A percentile compares a stretch with the other conserved stretches of the same genome.
phyloP scores from a whole-genome alignment of 2,797 vertebrate species.

The Gouania willdenowi region DNA sequence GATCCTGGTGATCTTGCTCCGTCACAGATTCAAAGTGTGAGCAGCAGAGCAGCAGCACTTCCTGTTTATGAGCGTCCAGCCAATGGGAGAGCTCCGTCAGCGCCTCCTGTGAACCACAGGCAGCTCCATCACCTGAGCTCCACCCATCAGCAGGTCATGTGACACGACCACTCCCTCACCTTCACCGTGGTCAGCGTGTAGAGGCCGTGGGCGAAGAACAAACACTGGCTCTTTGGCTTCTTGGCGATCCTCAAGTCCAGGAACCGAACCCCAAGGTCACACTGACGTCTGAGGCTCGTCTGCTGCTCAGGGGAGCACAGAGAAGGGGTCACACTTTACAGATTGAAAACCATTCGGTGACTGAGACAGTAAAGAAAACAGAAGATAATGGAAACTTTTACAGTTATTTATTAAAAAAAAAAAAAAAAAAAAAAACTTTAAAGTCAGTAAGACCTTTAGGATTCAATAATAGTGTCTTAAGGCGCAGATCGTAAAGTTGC shows the following conservation, averaged over 20 bases:
- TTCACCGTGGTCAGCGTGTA: slow-evolving; percentile 80
- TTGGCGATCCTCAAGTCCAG: slow-evolving; percentile 84
- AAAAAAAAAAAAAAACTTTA: no score
- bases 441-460: no score
- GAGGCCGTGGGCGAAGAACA: slow-evolving; percentile 84
- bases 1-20: slow-evolving; percentile 62
- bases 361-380: no score
- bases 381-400: not conserved
- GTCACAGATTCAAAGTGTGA: slow-evolving; percentile 78
- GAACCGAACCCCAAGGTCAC: slow-evolving; percentile 81
- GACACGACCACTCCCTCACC: slow-evolving; percentile 12
- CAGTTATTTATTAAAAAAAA: no score
- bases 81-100: slow-evolving; percentile 77
- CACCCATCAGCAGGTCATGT: not conserved
- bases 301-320: no score
- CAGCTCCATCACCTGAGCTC: not conserved
- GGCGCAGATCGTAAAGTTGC: no score
- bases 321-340: no score
- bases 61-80: slow-evolving; percentile 79
- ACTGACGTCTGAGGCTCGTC: slow-evolving; percentile 64
- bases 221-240: slow-evolving; percentile 50
- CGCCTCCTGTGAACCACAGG: slow-evolving; percentile 64
- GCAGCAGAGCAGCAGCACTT: slow-evolving; percentile 80
- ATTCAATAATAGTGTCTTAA: no score
- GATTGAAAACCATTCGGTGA: no score